Percentiles rank a stretch among this genome's conserved stretches.
Conservation (phyloP, 2,113 vertebrate genomes). For the Gallinago undulata region DNA sequence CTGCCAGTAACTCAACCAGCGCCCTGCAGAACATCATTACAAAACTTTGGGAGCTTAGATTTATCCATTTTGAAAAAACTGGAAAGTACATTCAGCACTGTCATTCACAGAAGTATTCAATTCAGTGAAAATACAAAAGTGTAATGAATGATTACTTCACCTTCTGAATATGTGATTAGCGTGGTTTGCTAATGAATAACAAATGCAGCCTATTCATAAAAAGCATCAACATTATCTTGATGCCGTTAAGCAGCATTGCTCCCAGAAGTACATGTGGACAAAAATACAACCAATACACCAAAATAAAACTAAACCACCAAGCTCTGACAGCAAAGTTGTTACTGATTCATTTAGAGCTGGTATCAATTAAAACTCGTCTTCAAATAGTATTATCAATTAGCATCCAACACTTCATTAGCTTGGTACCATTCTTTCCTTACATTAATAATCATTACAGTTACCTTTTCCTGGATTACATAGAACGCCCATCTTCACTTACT, state of each 20-base stretch:
- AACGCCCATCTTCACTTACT: not conserved
- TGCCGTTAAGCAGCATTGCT: not conserved
- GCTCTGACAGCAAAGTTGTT: not conserved
- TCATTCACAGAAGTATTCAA: not conserved
- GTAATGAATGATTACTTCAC: not conserved
- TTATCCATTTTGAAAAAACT: not conserved
- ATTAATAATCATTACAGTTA: not conserved
- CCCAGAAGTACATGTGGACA: not conserved
- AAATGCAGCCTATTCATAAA: not conserved
- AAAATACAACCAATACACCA: not conserved
- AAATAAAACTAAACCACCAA: not conserved
- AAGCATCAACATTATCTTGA: not conserved
- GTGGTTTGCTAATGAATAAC: not conserved
- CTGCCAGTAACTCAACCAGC: not conserved
- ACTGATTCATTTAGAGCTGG: not conserved
- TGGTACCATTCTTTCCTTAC: not conserved
- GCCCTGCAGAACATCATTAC: not conserved
- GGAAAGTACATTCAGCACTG: not conserved
- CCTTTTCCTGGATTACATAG: not conserved
- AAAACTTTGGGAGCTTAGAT: not conserved
- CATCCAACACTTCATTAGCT: not conserved
- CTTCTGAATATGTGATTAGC: not conserved
- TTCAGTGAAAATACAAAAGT: not conserved
- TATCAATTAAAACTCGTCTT: not conserved
- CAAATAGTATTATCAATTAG: not conserved